These are phyloP conservation scores for Psilopsiagon aymara DNA, from an alignment of 2,113 vertebrate species.

Conservation along the genomic window DNA sequence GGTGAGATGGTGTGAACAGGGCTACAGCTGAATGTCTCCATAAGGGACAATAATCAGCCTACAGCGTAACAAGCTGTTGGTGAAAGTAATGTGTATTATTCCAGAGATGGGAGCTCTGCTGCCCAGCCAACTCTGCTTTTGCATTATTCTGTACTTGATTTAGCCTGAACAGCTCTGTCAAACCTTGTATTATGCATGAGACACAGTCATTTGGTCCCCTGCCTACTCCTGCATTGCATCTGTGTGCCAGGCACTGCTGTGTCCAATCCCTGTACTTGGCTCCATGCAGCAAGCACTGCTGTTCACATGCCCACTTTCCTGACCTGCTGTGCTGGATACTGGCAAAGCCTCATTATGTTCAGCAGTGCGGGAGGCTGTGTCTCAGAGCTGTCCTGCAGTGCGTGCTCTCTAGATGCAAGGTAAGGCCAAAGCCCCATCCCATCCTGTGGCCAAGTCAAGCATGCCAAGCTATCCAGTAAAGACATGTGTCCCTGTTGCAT, in stretches of 20 bases:
- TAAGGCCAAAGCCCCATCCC: not conserved
- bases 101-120: not conserved
- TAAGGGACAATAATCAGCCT: not conserved
- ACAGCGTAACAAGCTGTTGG: not conserved
- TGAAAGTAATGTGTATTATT: not conserved
- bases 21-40: not conserved
- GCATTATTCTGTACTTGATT: not conserved
- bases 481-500: accelerated
- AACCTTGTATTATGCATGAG: not conserved
- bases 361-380: not conserved
- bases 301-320: not conserved
- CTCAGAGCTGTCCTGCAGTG: not conserved
- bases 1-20: not conserved
- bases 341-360: not conserved
- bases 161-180: not conserved
- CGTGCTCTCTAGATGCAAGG: not conserved
- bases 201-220: not conserved
- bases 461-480: not conserved
- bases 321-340: not conserved
- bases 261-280: accelerated
- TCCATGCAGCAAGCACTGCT: not conserved
- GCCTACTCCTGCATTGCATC: not conserved
- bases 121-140: not conserved
- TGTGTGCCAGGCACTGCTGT: not conserved
- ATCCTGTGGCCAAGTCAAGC: not conserved